Base-by-base conservation (phyloP, 2,113 vertebrate genomes). In the Lota lota region DNA sequence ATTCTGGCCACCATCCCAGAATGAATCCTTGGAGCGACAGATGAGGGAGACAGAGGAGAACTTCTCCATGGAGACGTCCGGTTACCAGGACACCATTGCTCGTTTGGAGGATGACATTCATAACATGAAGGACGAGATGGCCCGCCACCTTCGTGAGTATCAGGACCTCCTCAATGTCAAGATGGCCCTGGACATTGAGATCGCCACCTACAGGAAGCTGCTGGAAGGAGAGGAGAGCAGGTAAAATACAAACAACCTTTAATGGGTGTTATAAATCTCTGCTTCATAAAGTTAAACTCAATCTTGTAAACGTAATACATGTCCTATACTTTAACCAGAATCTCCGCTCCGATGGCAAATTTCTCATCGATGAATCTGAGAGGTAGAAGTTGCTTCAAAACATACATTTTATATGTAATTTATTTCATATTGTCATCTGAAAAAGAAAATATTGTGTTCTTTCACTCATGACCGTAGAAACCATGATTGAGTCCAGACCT, bases 121-220 rank as follows among this genome's bases (percentile, higher is more conserved):
- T 67, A 95, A 93, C 91, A 97, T 97, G 94, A 98, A 98, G 90
- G 96, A 98, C n/a, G 96, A 98, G 87, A 98, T 98, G 96, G 92
- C 95, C 14, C 94, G 94, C 33, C 95, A 98, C 70, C 94, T 99
- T 33, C 92, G 94, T 0, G 97, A 98, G 82, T 97, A 99, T 87
- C 96, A 99, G 83, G 97, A 98, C 67, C 91, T 98, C 82, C 93
- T 99, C 66, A 98, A 97, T 78, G 93, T 98, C 36, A 99, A 99
- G 92, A 96, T 98, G 95, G 96, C 95, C 19, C 93, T 98, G 68
- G 97, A 98, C 84, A 97, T 98, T 7, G 97, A 99, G 91, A 98
- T 99, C 20, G 95, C 95, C 82, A 98, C 97, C 88, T 99, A 98
- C 91, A 94, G 97, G 88, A 98, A 97, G 85, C 94, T 98, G 76